Evolutionary conservation across 1,140 invertebrate genomes (phyloP).

Genomic region (Branchinecta lindahli): DNA sequence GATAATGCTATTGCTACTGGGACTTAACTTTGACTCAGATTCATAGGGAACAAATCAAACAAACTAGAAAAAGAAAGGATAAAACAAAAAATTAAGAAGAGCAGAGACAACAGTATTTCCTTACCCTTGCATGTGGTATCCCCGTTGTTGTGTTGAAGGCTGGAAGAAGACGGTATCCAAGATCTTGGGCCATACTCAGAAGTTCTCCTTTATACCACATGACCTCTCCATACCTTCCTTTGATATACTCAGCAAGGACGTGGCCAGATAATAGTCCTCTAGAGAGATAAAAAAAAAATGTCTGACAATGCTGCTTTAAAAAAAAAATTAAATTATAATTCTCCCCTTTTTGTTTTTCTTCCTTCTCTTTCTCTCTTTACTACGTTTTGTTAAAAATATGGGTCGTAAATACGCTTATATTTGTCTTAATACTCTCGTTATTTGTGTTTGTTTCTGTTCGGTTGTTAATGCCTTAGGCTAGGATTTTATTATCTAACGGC

Average conservation of each 20-base stretch:
- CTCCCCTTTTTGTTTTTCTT: too few relatives aligned
- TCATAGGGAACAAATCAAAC: constrained; percentile 17
- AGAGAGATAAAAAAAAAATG: constrained; percentile 27
- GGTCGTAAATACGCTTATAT: too few relatives aligned
- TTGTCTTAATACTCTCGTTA: too few relatives aligned
- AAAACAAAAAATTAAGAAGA: constrained; percentile 16
- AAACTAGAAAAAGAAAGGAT: constrained; percentile 17
- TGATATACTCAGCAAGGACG: constrained; percentile 65
- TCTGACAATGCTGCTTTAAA: too few relatives aligned
- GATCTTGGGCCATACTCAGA: constrained; percentile 72
- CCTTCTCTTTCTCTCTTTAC: too few relatives aligned
- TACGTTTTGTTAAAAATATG: too few relatives aligned
- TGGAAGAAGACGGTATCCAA: constrained; percentile 77
- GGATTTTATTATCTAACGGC: too few relatives aligned
- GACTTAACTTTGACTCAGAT: too few relatives aligned
- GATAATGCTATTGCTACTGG: too few relatives aligned
- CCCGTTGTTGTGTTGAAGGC: constrained; percentile 98
- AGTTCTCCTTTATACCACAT: constrained; percentile 85
- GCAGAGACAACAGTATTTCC: constrained; percentile 21
- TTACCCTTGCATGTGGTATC: constrained; percentile 82
- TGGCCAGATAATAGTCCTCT: constrained; percentile 86
- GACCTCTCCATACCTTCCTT: constrained; percentile 55
- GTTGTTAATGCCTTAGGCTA: too few relatives aligned
- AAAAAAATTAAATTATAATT: too few relatives aligned
- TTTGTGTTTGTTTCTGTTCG: too few relatives aligned